Percentiles rank a stretch among this genome's conserved stretches.
phyloP scores from a whole-genome alignment of 2,113 vertebrate genomes.

The Scalopus aquaticus region DNA sequence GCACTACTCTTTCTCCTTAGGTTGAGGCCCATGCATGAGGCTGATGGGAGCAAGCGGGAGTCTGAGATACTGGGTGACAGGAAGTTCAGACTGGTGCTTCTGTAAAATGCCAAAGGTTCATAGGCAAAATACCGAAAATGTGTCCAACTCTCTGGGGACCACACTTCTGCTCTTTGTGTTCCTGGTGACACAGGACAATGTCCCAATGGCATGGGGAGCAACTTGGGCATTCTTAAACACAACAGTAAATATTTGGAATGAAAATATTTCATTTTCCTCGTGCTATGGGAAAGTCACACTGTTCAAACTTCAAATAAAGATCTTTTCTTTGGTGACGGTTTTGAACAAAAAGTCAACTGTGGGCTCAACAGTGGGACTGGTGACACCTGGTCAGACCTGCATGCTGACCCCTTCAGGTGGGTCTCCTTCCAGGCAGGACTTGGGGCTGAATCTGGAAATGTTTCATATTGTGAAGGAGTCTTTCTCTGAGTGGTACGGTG shows the following conservation, averaged over 20 bases:
- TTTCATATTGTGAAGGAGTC: background rate
- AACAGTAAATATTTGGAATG: background rate
- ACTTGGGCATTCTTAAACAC: background rate
- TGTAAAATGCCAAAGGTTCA: background rate
- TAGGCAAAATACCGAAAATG: background rate
- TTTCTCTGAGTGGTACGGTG: background rate
- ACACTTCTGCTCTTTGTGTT: background rate
- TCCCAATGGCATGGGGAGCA: background rate
- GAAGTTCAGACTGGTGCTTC: background rate
- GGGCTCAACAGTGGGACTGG: background rate
- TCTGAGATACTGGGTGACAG: too few species aligned
- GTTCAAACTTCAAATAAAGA: background rate
- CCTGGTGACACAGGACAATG: background rate
- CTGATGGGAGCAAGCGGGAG: too few species aligned
- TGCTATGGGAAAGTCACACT: background rate
- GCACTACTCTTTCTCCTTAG: background rate
- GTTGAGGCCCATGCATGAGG: background rate
- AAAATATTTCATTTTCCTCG: background rate
- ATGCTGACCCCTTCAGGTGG: background rate
- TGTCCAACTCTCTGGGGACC: background rate
- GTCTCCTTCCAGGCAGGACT: background rate
- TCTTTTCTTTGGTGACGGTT: background rate
- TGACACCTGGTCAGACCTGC: too few species aligned
- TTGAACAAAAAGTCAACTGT: background rate
- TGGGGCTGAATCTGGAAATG: background rate